These are phyloP conservation scores for Cylindroiulus punctatus DNA, from an alignment of 2,888 invertebrate genomes.

Conservation along the genomic window DNA sequence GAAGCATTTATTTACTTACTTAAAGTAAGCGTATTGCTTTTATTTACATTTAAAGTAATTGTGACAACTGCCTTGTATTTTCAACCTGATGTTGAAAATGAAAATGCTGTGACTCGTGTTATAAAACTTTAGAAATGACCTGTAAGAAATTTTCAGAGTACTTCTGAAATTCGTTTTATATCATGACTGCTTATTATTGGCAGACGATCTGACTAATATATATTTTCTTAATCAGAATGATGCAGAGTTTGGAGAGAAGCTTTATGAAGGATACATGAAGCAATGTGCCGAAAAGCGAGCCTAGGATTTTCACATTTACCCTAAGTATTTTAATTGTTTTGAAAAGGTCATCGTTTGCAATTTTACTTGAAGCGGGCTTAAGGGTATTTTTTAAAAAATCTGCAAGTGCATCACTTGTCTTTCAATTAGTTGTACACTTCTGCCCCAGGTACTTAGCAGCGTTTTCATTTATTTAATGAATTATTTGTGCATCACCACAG, in stretches of 20 bases:
- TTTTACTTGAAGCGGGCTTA: not conserved
- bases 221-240: conserved; percentile 72
- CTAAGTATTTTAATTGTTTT: not conserved
- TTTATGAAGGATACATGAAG: conserved; percentile 92
- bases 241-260: conserved; percentile 84
- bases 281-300: not conserved
- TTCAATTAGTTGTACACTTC: not conserved
- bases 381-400: not conserved
- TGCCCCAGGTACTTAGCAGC: not conserved
- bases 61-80: too few relatives aligned
- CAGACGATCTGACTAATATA: not conserved
- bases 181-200: not conserved
- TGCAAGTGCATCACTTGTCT: not conserved
- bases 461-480: not conserved
- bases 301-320: not conserved
- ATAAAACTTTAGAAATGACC: too few relatives aligned
- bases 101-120: too few relatives aligned
- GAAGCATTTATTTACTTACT: conserved; percentile 89
- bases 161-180: not conserved
- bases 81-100: too few relatives aligned
- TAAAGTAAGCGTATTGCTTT: conserved; percentile 67
- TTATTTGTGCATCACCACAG: not conserved
- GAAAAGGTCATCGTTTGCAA: not conserved
- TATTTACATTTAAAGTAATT: not conserved
- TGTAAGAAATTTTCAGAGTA: not conserved